A percentile compares a stretch with the other conserved stretches of the same genome.
Evolutionary conservation across 2,113 vertebrate species (phyloP).

Genomic region (Emydocephalus ijimae): DNA sequence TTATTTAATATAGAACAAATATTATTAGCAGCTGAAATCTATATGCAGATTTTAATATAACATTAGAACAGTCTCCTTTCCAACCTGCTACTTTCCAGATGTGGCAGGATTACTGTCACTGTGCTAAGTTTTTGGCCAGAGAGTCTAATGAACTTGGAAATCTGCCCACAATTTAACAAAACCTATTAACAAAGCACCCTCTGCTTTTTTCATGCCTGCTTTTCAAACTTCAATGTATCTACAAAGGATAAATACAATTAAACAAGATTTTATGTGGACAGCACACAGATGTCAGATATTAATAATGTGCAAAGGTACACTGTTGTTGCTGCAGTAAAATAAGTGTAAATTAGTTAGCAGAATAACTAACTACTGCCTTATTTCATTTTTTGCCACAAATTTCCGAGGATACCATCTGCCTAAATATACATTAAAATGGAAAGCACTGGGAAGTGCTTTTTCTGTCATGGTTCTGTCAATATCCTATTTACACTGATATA

Average conservation of each 20-base stretch:
- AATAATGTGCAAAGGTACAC: neutral
- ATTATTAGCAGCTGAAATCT: neutral
- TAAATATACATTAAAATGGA: neutral
- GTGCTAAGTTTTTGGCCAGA: neutral
- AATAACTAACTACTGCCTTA: neutral
- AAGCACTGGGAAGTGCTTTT: neutral
- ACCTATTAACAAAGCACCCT: neutral
- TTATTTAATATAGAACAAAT: neutral
- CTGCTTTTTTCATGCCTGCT: neutral
- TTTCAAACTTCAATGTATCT: neutral
- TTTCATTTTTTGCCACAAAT: neutral
- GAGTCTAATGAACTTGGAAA: neutral
- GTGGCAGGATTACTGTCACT: neutral
- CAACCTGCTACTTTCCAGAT: neutral
- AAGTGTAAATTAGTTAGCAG: neutral
- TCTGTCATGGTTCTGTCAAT: neutral
- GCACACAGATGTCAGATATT: neutral
- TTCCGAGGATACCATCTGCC: neutral
- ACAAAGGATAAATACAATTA: neutral
- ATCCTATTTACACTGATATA: neutral
- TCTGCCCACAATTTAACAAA: neutral
- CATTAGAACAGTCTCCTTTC: neutral
- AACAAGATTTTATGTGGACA: neutral
- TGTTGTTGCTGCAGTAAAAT: neutral
- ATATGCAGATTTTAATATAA: neutral